Conservation (phyloP, 1,140 invertebrate species). For the Microplitis demolitor region DNA sequence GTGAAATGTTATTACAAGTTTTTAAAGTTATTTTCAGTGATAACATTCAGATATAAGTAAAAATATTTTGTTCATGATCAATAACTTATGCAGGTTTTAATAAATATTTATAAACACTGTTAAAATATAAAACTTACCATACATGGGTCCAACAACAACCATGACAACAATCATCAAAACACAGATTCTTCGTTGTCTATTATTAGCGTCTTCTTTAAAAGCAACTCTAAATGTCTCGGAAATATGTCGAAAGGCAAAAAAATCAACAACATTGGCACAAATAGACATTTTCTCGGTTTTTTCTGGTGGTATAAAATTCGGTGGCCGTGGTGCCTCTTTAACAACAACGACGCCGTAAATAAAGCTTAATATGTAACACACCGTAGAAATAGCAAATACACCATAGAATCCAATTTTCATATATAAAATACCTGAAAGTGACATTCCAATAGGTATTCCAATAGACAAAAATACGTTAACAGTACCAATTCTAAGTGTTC, state of each 20-base stretch:
- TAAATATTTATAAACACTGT: background rate
- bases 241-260: slow-evolving; percentile 76
- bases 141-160: slow-evolving; percentile 81
- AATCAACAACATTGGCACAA: slow-evolving; percentile 62
- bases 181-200: slow-evolving; percentile 72
- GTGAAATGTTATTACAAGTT: no score
- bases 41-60: no score
- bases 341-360: slow-evolving; percentile 72
- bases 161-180: slow-evolving; percentile 80
- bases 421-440: slow-evolving; percentile 72
- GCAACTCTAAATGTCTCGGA: slow-evolving; percentile 76
- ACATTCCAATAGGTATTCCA: slow-evolving; percentile 79
- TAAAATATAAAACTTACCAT: slow-evolving; percentile 65
- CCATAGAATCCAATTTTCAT: slow-evolving; percentile 80
- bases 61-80: no score
- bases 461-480: slow-evolving; percentile 82
- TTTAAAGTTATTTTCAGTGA: no score
- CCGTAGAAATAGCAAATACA: slow-evolving; percentile 74
- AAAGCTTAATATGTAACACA: slow-evolving; percentile 75
- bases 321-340: slow-evolving; percentile 60
- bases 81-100: background rate
- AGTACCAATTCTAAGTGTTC: slow-evolving; percentile 82
- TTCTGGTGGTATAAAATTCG: slow-evolving; percentile 37
- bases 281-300: slow-evolving; percentile 39
- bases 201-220: slow-evolving; percentile 75